These are phyloP conservation scores for Brachyptera risi DNA, from an alignment of 2,888 invertebrate species.

Conservation along the genomic window DNA sequence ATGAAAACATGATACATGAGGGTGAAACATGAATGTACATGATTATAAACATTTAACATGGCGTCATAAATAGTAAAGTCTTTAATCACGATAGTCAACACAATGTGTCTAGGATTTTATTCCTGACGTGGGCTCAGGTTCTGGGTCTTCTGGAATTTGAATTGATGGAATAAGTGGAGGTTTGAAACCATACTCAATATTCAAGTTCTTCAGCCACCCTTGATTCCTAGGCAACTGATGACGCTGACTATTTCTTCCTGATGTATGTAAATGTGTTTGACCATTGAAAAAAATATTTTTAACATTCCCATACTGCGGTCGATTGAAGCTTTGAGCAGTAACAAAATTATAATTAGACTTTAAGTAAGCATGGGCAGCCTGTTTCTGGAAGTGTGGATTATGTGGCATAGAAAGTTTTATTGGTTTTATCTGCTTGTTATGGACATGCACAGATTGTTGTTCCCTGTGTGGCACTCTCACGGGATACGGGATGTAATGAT, in stretches of 20 bases:
- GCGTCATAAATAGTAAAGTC: too few relatives aligned
- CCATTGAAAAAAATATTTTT: not conserved
- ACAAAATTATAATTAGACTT: too few relatives aligned
- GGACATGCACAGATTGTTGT: constrained; percentile 28
- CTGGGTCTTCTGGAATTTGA: constrained; percentile 64
- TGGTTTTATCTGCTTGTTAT: too few relatives aligned
- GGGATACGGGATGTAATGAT: constrained; percentile 39
- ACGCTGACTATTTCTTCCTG: not conserved
- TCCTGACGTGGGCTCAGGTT: constrained; percentile 1
- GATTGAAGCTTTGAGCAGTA: not conserved
- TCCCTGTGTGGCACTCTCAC: constrained; percentile 31
- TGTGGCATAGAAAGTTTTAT: constrained; percentile 8
- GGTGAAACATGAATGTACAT: too few relatives aligned
- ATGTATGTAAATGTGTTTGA: not conserved
- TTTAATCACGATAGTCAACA: too few relatives aligned
- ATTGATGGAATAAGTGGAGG: constrained; percentile 77
- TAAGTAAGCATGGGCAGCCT: constrained; percentile 21
- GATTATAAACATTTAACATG: too few relatives aligned
- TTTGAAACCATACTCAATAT: constrained; percentile 75
- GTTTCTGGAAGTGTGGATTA: constrained; percentile 11
- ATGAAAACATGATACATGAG: too few relatives aligned
- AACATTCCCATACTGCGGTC: not conserved
- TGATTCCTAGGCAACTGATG: constrained; percentile 10
- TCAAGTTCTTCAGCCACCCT: constrained; percentile 50
- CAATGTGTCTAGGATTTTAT: too few relatives aligned